These are phyloP conservation scores for Perca fluviatilis DNA, from an alignment of 2,113 vertebrate genomes.

Conservation along the genomic window DNA sequence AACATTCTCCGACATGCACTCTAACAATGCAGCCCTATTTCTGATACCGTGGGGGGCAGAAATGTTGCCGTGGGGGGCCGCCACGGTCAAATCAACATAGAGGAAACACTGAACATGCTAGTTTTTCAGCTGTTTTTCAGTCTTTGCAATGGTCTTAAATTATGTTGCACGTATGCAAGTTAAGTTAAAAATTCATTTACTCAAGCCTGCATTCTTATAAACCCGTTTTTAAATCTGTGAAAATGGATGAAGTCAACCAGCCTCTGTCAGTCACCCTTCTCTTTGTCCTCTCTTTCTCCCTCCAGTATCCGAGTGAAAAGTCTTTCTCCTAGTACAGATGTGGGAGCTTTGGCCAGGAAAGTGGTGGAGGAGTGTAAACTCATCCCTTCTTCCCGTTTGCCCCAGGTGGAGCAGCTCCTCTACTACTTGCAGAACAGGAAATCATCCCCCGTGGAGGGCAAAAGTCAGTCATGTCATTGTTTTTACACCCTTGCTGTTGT, in stretches of 20 bases:
- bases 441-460: slow-evolving; percentile 70
- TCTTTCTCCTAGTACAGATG: slow-evolving; percentile 93
- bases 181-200: background rate
- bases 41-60: no score
- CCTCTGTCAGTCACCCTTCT: background rate
- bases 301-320: slow-evolving; percentile 96
- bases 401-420: slow-evolving; percentile 94
- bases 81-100: no score
- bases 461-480: slow-evolving; percentile 46
- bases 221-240: background rate
- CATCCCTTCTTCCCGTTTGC: slow-evolving; percentile 92
- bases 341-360: slow-evolving; percentile 92
- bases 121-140: background rate
- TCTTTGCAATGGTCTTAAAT: background rate
- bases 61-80: no score
- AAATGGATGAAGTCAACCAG: background rate
- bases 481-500: background rate
- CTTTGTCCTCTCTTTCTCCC: slow-evolving; percentile 9
- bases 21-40: no score
- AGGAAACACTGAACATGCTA: background rate
- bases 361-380: slow-evolving; percentile 97
- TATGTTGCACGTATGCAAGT: background rate
- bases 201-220: background rate
- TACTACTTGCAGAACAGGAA: slow-evolving; percentile 96
- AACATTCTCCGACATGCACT: no score